phyloP scores from a whole-genome alignment of 2,113 vertebrate genomes.

The Pluvianellus socialis region DNA sequence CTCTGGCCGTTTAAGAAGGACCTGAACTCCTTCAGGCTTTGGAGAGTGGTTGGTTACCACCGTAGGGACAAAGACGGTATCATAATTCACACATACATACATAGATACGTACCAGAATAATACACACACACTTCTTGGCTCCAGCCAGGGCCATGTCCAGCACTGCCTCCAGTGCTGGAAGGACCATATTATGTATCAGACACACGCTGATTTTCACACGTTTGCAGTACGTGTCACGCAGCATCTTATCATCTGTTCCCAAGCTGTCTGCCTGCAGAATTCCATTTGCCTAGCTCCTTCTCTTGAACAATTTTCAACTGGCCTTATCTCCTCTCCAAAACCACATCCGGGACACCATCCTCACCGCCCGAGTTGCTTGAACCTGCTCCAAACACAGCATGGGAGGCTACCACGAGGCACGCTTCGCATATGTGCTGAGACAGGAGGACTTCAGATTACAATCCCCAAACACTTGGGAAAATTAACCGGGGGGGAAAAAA shows the following conservation, averaged over 20 bases:
- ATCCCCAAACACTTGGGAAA: background rate
- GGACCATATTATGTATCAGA: background rate
- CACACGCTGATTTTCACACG: accelerated
- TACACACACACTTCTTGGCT: background rate
- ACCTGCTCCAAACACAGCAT: background rate
- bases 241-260: background rate
- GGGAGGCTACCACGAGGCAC: background rate
- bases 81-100: background rate
- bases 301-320: background rate
- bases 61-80: background rate
- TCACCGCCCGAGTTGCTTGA: background rate
- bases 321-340: background rate
- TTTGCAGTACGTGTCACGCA: background rate
- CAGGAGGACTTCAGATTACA: background rate
- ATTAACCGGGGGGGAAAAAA: background rate
- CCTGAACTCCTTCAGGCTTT: background rate
- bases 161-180: background rate
- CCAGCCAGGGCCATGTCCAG: background rate
- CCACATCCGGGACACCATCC: background rate
- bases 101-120: background rate
- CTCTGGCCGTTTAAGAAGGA: background rate
- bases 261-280: background rate
- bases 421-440: background rate
- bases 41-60: accelerated
- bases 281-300: background rate